phyloP scores from a whole-genome alignment of 2,113 vertebrate species.

The Chaenocephalus aceratus region DNA sequence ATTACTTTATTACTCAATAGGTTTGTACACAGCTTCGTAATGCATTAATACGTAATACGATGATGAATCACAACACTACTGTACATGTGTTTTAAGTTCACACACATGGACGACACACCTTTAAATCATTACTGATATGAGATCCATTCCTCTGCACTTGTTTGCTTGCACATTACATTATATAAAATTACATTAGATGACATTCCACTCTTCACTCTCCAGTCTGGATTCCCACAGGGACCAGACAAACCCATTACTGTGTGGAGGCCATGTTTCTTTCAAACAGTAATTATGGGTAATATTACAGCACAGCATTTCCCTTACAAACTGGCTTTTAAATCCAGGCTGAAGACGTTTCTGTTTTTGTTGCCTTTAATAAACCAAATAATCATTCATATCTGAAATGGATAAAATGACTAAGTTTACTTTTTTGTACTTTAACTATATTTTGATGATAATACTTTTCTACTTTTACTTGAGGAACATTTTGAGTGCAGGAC shows the following conservation, averaged over 20 bases:
- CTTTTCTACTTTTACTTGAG: too few relatives aligned
- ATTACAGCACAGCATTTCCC: slow-evolving; percentile 3
- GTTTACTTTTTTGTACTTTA: too few relatives aligned
- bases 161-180: not conserved
- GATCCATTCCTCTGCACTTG: not conserved
- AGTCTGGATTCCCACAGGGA: slow-evolving; percentile 3
- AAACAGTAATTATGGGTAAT: slow-evolving; percentile 3
- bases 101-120: not conserved
- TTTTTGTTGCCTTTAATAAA: too few relatives aligned
- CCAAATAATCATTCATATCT: too few relatives aligned
- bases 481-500: too few relatives aligned
- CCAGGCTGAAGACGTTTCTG: slow-evolving; percentile 1
- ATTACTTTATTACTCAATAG: not conserved
- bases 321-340: not conserved
- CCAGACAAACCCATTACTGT: slow-evolving; percentile 5
- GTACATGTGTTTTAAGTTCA: not conserved
- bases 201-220: not conserved
- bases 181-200: not conserved
- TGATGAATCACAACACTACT: not conserved
- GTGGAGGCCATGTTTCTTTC: not conserved
- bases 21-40: not conserved
- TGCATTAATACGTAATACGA: not conserved
- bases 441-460: too few relatives aligned
- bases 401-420: too few relatives aligned
- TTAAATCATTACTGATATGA: not conserved